A percentile compares a stretch with the other conserved stretches of the same genome.
These are phyloP conservation scores for Forpus xanthops DNA, from an alignment of 2,797 vertebrate species.

Conservation along the genomic window DNA sequence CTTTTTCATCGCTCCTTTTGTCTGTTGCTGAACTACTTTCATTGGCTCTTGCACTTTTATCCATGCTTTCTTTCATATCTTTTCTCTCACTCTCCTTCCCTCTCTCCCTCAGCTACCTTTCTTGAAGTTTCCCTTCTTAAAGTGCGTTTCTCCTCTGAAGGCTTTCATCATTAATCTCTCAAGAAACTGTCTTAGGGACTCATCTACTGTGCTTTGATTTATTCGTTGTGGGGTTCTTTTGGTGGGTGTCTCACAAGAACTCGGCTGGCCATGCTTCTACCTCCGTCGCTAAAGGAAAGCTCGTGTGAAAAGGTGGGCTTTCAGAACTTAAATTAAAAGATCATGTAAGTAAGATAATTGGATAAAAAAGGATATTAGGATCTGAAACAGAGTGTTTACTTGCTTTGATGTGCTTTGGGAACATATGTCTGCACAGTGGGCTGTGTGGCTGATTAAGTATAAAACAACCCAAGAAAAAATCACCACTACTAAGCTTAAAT, in stretches of 20 bases:
- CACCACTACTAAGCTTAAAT: constrained; percentile 68
- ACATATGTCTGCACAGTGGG: constrained; percentile 65
- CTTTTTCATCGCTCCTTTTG: background rate
- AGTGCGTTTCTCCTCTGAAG: constrained; percentile 37
- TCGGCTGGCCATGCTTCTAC: constrained; percentile 31
- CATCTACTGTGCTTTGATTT: constrained; percentile 59
- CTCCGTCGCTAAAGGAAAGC: background rate
- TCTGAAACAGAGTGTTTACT: constrained; percentile 73
- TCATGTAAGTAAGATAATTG: constrained; percentile 71
- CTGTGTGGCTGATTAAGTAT: constrained; percentile 61
- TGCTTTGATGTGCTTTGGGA: constrained; percentile 70
- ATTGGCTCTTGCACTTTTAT: background rate
- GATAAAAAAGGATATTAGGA: constrained; percentile 65
- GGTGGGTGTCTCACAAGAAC: constrained; percentile 21
- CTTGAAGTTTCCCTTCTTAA: constrained; percentile 58
- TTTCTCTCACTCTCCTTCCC: background rate
- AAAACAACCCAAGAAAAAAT: constrained; percentile 61
- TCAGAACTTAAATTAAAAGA: constrained; percentile 69
- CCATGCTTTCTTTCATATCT: background rate
- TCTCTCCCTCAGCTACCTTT: constrained; percentile 12
- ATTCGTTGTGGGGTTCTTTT: background rate
- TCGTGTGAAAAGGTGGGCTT: constrained; percentile 64
- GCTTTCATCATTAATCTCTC: constrained; percentile 62
- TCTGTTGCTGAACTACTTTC: background rate
- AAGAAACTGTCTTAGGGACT: constrained; percentile 40